Percentiles rank a stretch among this genome's conserved stretches.
Evolutionary conservation across 2,797 vertebrate genomes (phyloP).

Genomic region (Fringilla coelebs): DNA sequence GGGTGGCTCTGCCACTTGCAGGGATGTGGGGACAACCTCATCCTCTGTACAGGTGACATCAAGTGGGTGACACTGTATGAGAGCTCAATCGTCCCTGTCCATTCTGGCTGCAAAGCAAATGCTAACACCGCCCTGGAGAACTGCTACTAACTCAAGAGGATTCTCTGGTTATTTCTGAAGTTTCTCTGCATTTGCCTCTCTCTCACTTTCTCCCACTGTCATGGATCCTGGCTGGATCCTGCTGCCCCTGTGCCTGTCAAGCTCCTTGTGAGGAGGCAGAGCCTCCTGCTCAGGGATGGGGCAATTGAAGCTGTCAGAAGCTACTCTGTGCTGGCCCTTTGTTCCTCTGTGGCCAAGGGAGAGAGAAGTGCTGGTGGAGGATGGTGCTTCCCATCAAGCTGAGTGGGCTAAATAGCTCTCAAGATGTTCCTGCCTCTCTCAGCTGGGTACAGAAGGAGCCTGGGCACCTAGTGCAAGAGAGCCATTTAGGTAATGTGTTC

Average conservation of each 20-base stretch:
- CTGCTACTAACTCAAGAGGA: neutral
- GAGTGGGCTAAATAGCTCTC: neutral
- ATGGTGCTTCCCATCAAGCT: neutral
- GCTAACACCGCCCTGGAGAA: neutral
- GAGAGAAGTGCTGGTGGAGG: neutral
- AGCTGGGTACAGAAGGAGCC: neutral
- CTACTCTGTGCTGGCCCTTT: neutral
- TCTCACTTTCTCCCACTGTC: neutral
- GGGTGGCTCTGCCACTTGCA: neutral
- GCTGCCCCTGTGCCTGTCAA: neutral
- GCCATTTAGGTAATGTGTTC: neutral
- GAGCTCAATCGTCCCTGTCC: neutral
- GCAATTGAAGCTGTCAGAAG: neutral
- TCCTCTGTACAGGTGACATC: neutral
- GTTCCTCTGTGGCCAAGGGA: neutral
- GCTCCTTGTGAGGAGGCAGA: neutral
- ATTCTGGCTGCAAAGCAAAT: neutral
- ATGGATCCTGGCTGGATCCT: neutral
- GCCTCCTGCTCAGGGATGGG: neutral
- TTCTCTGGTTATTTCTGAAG: neutral
- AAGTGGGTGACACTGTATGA: accelerated
- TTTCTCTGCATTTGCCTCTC: neutral
- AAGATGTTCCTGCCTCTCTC: neutral
- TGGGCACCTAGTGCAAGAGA: neutral
- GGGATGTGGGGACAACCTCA: neutral